Base-by-base conservation (phyloP, 2,797 vertebrate species). In the Thaleichthys pacificus region DNA sequence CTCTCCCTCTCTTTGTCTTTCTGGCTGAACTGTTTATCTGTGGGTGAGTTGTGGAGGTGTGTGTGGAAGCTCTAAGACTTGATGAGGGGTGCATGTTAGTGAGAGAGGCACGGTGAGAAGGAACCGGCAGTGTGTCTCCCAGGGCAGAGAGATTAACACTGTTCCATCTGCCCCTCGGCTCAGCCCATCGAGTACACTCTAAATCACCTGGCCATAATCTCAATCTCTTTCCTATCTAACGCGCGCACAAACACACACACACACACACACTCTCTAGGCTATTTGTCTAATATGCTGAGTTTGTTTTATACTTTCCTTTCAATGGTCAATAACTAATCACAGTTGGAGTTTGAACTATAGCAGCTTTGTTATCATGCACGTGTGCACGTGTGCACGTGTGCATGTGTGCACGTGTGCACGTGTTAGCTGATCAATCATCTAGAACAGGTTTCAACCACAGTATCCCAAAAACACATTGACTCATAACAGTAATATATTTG, bases 101-200 rank as follows among this genome's bases (percentile, higher is more conserved):
- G n/a, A 12, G 30, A 12, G 30, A 73, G 67, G 67, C 24, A 60
- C 38, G 68, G 67, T 30, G 57, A 12, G 57, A 21, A 15, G 21
- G 57, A 24, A 58, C 3, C 42, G 42, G 42, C 42, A 12, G 57
- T 22, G 57, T 60, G 24, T 11, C 9, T 21, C 28, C 28, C 26
- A 69, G 70, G 63, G 66, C 62, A 63, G 12, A 28, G 61, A 62
- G 61, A 62, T 60, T 82, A 91, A 80, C 86, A 71, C 60, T 30
- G 54, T 69, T 84, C 90, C 90, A 26, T 24, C 28, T 62, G 42
- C 69, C 61, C 2, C 89, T 89, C 88, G 88, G 89, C 82, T 79
- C 71, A 73, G 21, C 70, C 26, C 5, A 17, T 5, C 4, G 3
- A 51, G 49, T 5, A 51, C 15, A n/a, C 51, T 6, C 19, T 17